Base-by-base conservation (phyloP, 2,113 vertebrate genomes). In the Mormyrus lacerda region DNA sequence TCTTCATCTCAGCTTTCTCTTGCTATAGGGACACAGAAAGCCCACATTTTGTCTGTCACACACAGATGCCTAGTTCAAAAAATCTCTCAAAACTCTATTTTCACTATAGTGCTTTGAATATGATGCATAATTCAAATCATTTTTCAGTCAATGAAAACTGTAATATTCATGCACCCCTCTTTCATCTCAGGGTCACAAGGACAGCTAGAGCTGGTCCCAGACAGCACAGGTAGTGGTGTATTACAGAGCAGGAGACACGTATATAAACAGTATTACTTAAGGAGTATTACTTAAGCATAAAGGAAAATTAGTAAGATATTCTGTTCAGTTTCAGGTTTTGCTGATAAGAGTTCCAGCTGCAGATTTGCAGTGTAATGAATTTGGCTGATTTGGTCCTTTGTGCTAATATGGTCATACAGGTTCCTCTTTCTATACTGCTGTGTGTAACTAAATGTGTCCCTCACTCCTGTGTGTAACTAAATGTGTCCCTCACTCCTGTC, bases 1-100 rank as follows among this genome's bases (percentile, higher is more conserved):
- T 99, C 88, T 97, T 97, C 93, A 99, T 95, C 95, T 98, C 97
- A 8, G 95, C 94, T 92, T 97, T 98, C 94, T 99, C 98, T 95
- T 98, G 93, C 92, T 94, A 93, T 91, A 4, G 91, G 69, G n/a
- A 93, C 55, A 88, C 87, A 42, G 17, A 7, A 58, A 58, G 17
- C 47, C 17, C 1, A 44, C n/a, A 90, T 61, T 19, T 58, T 4
- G 48, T 31, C 15, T 1, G 10, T 50, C 48, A 35, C 27, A 35
- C 27, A 51, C 10, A 79, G n/a, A 13, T 1, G 31, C 13, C 19
- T 35, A 19, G 85, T 50, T 53, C 4, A 35, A 58, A 58, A 53
- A 3, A 58, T 58, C n/a, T 35, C 27, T 2, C 31, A 35, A 31
- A 35, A 87, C 50, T 31, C 50, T 55, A 51, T 39, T 51, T 87